phyloP scores from a whole-genome alignment of 2,888 invertebrate genomes.

The Acrocyrtus sp. region DNA sequence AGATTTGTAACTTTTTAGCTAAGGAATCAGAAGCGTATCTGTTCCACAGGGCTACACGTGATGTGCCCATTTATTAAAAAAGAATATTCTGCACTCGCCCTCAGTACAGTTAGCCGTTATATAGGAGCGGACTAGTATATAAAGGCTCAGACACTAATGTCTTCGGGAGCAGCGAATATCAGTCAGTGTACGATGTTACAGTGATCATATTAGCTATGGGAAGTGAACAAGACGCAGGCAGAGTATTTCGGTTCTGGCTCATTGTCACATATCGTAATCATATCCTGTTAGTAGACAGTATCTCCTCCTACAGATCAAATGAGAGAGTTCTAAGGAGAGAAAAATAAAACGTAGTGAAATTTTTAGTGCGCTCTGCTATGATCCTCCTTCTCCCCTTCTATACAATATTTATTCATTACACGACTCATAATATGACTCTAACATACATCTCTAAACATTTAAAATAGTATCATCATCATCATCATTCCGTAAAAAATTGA shows the following conservation, averaged over 20 bases:
- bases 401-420: neutral
- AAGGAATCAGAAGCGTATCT: slow-evolving; percentile 4
- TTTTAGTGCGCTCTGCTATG: neutral
- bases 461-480: neutral
- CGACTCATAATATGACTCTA: neutral
- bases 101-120: no score
- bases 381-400: neutral
- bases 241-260: neutral
- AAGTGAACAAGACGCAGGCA: no score
- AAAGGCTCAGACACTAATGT: no score
- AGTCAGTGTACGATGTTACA: no score
- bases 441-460: neutral
- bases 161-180: no score
- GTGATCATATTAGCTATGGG: no score
- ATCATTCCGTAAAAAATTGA: neutral
- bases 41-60: neutral
- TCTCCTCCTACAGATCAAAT: neutral
- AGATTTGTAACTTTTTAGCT: neutral
- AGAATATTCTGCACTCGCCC: no score
- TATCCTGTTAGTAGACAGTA: neutral
- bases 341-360: neutral
- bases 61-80: no score
- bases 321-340: neutral
- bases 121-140: no score
- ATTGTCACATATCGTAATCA: neutral